Evolutionary conservation across 2,113 vertebrate genomes (phyloP).

Genomic region (Morone saxatilis): DNA sequence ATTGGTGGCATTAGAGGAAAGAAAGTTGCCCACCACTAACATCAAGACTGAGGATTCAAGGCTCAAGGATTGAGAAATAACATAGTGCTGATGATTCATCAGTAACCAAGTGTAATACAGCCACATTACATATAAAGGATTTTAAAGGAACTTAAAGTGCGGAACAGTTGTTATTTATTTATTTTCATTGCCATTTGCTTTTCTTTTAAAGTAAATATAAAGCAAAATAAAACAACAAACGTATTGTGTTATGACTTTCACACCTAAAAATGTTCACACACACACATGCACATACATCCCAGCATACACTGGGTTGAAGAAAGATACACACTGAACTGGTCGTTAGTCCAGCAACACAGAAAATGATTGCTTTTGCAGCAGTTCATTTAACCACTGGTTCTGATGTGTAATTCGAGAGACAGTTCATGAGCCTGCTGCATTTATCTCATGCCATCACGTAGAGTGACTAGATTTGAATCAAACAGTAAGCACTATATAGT

Average conservation of each 20-base stretch:
- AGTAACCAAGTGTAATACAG: not conserved
- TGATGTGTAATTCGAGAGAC: not conserved
- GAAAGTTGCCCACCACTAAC: not conserved
- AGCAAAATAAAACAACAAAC: not conserved
- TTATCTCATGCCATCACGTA: not conserved
- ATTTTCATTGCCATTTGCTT: not conserved
- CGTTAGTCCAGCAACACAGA: not conserved
- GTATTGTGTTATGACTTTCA: not conserved
- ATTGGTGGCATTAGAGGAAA: not conserved
- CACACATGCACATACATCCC: not conserved
- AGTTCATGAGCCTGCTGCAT: slow-evolving; percentile 18
- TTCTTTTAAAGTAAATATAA: not conserved
- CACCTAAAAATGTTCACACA: not conserved
- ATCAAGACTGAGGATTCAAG: too few species aligned
- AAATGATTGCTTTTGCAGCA: not conserved
- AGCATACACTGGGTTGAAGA: not conserved
- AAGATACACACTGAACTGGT: slow-evolving; percentile 1
- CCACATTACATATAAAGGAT: not conserved
- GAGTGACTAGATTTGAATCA: not conserved
- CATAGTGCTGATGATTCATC: not conserved
- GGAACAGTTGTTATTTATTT: not conserved
- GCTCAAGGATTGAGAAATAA: not conserved
- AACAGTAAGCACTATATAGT: not conserved
- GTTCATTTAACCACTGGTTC: not conserved
- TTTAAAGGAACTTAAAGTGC: not conserved